Evolutionary conservation across 2,113 vertebrate species (phyloP), one percentile per base, ranked within the genome.

Genomic region (Ellobius talpinus): DNA sequence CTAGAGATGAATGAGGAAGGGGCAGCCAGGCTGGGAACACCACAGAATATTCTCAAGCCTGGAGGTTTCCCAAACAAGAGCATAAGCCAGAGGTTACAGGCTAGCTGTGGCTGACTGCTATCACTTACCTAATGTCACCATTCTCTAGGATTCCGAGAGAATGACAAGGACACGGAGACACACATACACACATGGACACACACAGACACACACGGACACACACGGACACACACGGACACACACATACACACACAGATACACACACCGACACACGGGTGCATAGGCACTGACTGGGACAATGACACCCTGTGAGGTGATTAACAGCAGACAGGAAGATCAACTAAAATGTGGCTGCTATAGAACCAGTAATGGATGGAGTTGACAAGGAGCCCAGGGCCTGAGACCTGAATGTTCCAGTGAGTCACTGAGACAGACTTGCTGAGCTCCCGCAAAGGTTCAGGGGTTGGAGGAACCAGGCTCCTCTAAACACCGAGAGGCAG

Each of bases 401-500:
- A 65, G 70, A 13, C 36, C 55, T 63, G 58, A 11, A 36, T 17
- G 2, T 16, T 55, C 14, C 12, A 39, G 33, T 39, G 13, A 61
- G 72, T 23, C 61, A 26, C 5, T 14, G 39, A 65, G 58, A 94
- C 42, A 31, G 85, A 24, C 68, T 55, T 14, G 39, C 23, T 63
- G 76, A 65, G 31, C 24, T 26, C 66, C 39, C 33, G 23, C n/a
- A 33, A 50, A 68, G 76, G 23, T 26, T 73, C 45, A 17, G 23
- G 82, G 31, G 9, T n/a, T 55, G 42, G 55, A 79, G 24, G 24
- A 68, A 42, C 87, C 73, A 70, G 85, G 42, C 87, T 58, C 29
- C 61, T 72, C 52, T 8, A 3, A 31, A 70, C 55, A 45, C 52
- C 0, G 0, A 17, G 2, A 55, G 39, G 36, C 19, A 0, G 2